phyloP scores from a whole-genome alignment of 2,888 invertebrate genomes.

The Lithosia quadra region DNA sequence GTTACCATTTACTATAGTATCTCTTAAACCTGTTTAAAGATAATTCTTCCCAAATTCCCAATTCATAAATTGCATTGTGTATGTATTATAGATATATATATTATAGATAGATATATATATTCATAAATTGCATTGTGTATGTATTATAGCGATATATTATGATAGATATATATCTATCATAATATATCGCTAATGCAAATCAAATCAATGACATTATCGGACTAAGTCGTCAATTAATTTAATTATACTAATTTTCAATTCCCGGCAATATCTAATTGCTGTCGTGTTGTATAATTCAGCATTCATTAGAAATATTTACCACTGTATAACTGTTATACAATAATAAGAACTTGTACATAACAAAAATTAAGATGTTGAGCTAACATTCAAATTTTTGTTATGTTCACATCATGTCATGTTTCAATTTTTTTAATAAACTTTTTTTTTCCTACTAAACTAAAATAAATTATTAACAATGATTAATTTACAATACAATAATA shows the following conservation, averaged over 20 bases:
- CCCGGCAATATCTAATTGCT: background rate
- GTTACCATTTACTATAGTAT: background rate
- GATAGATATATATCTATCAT: background rate
- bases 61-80: background rate
- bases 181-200: background rate
- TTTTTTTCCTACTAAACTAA: too few relatives aligned
- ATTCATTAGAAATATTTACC: background rate
- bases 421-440: too few relatives aligned
- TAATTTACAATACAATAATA: too few relatives aligned
- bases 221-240: slow-evolving; percentile 1
- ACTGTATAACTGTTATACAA: background rate
- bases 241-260: slow-evolving; percentile 1
- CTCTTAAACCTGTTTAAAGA: background rate
- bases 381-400: too few relatives aligned
- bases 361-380: background rate
- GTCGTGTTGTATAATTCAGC: background rate
- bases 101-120: background rate
- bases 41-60: background rate
- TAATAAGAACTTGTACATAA: background rate
- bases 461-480: too few relatives aligned
- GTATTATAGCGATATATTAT: background rate
- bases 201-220: background rate
- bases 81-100: background rate
- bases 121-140: background rate
- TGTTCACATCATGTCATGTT: too few relatives aligned